These are phyloP conservation scores for Solenopsis fugax DNA, from an alignment of 1,140 invertebrate species.

Conservation along the genomic window DNA sequence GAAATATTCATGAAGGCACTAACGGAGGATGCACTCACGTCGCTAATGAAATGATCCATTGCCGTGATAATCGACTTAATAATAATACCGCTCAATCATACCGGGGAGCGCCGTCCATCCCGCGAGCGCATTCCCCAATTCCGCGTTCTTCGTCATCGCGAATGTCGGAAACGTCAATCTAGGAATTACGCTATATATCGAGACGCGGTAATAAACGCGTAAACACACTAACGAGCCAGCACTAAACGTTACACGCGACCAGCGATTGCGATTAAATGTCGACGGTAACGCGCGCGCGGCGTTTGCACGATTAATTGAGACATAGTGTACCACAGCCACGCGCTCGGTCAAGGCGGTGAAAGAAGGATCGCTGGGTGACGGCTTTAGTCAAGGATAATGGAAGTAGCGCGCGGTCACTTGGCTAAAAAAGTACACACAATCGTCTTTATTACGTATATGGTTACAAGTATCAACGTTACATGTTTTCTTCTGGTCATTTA, in stretches of 20 bases:
- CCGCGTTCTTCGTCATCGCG: conserved; percentile 25
- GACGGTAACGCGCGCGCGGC: not conserved
- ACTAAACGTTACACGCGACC: conserved; percentile 18
- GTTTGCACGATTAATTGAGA: conserved; percentile 14
- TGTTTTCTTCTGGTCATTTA: not conserved
- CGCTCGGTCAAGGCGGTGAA: conserved; percentile 15
- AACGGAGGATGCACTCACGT: conserved; percentile 1
- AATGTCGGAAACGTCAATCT: conserved; percentile 17
- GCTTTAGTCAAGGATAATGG: conserved; percentile 34
- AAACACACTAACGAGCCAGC: conserved; percentile 9
- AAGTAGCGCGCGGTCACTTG: conserved; percentile 26
- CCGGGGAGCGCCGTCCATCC: too few relatives aligned
- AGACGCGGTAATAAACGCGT: not conserved
- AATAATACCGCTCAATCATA: conserved; percentile 58
- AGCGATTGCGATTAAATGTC: conserved; percentile 30
- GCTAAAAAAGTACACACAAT: not conserved
- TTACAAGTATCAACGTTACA: not conserved
- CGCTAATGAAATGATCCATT: conserved; percentile 45
- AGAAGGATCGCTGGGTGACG: conserved; percentile 20
- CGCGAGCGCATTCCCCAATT: conserved; percentile 32
- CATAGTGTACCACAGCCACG: not conserved
- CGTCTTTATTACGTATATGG: not conserved
- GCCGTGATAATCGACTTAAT: conserved; percentile 51
- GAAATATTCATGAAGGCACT: conserved; percentile 32
- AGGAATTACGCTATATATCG: conserved; percentile 25